These are phyloP conservation scores for Synergus itoensis DNA, from an alignment of 2,888 invertebrate genomes.

Conservation along the genomic window DNA sequence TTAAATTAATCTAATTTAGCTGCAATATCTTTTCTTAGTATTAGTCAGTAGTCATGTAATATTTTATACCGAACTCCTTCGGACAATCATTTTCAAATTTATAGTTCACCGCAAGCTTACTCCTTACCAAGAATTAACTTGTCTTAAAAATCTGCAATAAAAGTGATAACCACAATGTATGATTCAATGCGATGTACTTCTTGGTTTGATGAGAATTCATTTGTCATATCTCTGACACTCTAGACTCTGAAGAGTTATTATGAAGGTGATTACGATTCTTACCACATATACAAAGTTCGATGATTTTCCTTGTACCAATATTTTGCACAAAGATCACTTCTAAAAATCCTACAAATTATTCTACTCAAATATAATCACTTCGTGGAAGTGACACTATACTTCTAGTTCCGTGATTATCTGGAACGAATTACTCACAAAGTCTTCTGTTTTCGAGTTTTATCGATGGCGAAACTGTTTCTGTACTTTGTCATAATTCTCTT, in stretches of 20 bases:
- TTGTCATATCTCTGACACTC: constrained; percentile 2
- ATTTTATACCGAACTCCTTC: constrained; percentile 4
- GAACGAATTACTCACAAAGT: not conserved
- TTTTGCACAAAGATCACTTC: not conserved
- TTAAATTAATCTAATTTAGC: constrained; percentile 7
- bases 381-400: not conserved
- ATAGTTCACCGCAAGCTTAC: not conserved
- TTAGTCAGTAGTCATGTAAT: not conserved
- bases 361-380: not conserved
- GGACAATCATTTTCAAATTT: constrained; percentile 14
- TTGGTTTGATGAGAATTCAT: not conserved
- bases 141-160: not conserved
- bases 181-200: not conserved
- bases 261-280: not conserved
- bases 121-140: not conserved
- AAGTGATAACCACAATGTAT: not conserved
- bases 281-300: not conserved
- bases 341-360: not conserved
- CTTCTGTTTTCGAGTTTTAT: not conserved
- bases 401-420: not conserved
- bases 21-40: constrained; percentile 14
- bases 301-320: not conserved
- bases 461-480: not conserved
- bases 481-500: not conserved
- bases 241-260: not conserved